Evolutionary conservation across 2,888 invertebrate species (phyloP).

Genomic region (Diadegma fenestrale): DNA sequence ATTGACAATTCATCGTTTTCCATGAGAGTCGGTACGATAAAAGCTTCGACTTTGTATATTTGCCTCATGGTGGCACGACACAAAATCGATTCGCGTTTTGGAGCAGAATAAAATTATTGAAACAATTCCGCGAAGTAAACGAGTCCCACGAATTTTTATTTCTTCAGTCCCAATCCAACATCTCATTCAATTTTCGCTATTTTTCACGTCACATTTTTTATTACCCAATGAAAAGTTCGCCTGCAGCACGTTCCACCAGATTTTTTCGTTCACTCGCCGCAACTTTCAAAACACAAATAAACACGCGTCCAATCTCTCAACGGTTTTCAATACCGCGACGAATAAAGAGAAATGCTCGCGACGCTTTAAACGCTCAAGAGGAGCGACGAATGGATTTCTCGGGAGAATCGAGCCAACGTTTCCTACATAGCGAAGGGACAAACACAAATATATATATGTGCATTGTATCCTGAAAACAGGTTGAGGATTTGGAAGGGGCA

Average conservation of each 20-base stretch:
- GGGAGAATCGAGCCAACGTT: constrained; percentile 53
- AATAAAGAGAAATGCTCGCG: constrained; percentile 48
- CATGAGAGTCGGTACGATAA: constrained; percentile 75
- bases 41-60: constrained; percentile 78
- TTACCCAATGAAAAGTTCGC: neutral
- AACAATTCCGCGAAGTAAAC: neutral
- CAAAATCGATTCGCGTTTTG: neutral
- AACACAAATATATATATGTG: constrained; percentile 49
- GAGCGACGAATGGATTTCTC: constrained; percentile 17
- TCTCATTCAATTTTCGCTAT: neutral
- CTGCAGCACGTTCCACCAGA: neutral
- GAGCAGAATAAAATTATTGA: neutral
- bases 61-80: constrained; percentile 48
- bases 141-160: neutral
- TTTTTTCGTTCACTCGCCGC: neutral
- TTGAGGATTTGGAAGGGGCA: constrained; percentile 65
- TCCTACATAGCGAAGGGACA: constrained; percentile 48
- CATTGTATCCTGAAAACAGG: constrained; percentile 63
- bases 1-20: constrained; percentile 33
- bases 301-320: neutral
- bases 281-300: neutral
- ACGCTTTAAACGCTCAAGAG: constrained; percentile 44
- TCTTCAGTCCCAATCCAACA: neutral
- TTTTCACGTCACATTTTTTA: neutral
- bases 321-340: constrained; percentile 44